Evolutionary conservation across 2,888 invertebrate species (phyloP).

Genomic region (Drosophila ustulata): DNA sequence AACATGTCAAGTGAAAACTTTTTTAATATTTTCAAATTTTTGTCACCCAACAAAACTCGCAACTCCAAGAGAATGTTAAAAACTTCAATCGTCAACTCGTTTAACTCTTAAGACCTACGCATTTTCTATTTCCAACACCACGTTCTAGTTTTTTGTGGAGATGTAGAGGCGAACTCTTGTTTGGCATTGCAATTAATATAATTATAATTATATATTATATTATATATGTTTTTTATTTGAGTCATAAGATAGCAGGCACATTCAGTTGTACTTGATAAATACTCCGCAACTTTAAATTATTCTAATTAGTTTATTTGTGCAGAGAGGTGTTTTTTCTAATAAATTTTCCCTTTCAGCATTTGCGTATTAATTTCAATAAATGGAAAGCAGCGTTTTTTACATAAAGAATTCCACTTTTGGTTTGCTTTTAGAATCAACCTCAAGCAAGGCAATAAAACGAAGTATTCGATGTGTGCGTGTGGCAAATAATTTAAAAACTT

Average conservation of each 20-base stretch:
- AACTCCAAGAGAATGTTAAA: constrained; percentile 8
- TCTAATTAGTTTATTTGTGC: neutral
- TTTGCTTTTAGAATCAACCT: too few species aligned
- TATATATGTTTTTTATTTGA: constrained; percentile 25
- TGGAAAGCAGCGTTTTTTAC: constrained; percentile 70
- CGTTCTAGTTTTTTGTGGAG: neutral
- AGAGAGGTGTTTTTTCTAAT: constrained; percentile 32
- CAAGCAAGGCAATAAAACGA: too few species aligned
- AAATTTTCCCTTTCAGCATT: constrained; percentile 25
- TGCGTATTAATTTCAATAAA: constrained; percentile 74
- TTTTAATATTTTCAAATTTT: constrained; percentile 80
- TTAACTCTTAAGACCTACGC: constrained; percentile 34
- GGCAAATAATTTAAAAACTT: constrained; percentile 67
- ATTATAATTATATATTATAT: constrained; percentile 57
- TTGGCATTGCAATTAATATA: constrained; percentile 78
- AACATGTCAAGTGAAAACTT: constrained; percentile 81
- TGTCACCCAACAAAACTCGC: constrained; percentile 45
- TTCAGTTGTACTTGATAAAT: too few species aligned
- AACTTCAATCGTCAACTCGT: constrained; percentile 56
- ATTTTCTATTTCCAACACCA: constrained; percentile 3
- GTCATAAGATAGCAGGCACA: too few species aligned
- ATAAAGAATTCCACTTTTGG: constrained; percentile 53
- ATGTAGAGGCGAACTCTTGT: constrained; percentile 44
- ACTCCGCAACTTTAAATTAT: neutral
- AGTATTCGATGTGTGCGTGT: neutral